Conservation (phyloP, 2,888 invertebrate genomes). For the Ochropleura leucogaster region DNA sequence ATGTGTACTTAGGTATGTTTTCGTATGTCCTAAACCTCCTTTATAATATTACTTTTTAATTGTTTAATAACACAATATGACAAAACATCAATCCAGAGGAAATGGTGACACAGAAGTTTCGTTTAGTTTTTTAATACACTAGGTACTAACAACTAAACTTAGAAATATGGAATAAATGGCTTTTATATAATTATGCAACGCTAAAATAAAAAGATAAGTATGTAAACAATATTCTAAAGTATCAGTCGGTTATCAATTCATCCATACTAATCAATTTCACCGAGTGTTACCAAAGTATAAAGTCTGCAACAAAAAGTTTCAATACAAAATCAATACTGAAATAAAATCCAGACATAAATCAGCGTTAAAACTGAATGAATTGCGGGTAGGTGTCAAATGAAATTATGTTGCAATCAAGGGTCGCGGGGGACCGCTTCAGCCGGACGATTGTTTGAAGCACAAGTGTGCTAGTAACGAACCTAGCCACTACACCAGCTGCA, state of each 20-base stretch:
- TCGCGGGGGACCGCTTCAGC: constrained; percentile 70
- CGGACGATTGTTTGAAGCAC: constrained; percentile 73
- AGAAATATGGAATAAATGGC: too few relatives aligned
- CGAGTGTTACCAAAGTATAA: background rate
- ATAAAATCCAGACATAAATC: constrained; percentile 28
- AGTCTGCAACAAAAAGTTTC: background rate
- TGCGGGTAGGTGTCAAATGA: constrained; percentile 51
- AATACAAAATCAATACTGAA: constrained; percentile 3
- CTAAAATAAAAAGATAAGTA: background rate
- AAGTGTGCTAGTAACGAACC: constrained; percentile 72
- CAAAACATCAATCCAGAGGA: too few relatives aligned
- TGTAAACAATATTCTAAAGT: background rate
- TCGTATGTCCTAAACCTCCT: background rate
- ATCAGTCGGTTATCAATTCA: constrained; percentile 1
- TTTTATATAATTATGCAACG: too few relatives aligned
- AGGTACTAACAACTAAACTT: too few relatives aligned
- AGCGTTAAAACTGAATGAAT: constrained; percentile 32
- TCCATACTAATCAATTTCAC: background rate
- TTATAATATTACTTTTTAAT: too few relatives aligned
- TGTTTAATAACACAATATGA: too few relatives aligned
- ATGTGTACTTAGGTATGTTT: background rate
- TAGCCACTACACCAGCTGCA: constrained; percentile 72
- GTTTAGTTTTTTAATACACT: too few relatives aligned
- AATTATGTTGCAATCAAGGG: constrained; percentile 67
- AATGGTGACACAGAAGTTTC: too few relatives aligned